Conservation (phyloP, 2,888 invertebrate species). For the Xanthia togata region DNA sequence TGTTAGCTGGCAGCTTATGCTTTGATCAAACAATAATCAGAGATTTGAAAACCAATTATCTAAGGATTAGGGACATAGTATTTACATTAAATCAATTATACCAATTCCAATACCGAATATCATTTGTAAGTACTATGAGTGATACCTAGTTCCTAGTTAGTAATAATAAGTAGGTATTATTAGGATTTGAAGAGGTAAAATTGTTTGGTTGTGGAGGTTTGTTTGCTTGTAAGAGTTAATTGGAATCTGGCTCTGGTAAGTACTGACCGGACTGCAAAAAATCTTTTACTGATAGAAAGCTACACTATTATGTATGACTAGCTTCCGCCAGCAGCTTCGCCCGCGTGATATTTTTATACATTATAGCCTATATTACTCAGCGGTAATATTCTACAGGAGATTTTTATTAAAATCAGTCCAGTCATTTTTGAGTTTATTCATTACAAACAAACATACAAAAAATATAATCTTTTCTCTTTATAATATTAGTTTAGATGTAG, state of each 20-base stretch:
- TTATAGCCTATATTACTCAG: too few relatives aligned
- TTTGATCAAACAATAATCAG: background rate
- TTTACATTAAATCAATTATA: conserved; percentile 18
- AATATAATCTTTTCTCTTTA: too few relatives aligned
- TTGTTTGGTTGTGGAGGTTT: too few relatives aligned
- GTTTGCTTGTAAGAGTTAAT: background rate
- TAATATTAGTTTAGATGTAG: too few relatives aligned
- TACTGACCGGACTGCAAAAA: background rate
- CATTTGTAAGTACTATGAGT: background rate
- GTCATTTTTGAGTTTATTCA: too few relatives aligned
- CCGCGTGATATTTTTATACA: too few relatives aligned
- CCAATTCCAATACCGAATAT: background rate
- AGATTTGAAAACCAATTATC: conserved; percentile 14
- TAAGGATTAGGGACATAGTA: conserved; percentile 14
- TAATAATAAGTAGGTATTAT: too few relatives aligned
- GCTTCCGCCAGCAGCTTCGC: too few relatives aligned
- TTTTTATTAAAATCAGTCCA: too few relatives aligned
- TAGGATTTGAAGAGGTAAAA: background rate
- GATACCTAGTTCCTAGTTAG: background rate
- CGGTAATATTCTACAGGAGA: too few relatives aligned
- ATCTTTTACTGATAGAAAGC: background rate
- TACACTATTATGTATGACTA: background rate
- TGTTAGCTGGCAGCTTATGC: background rate
- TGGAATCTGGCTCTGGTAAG: background rate
- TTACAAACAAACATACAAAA: too few relatives aligned